These are phyloP conservation scores for Hofmannophila pseudospretella DNA, from an alignment of 2,888 invertebrate genomes.

Conservation along the genomic window DNA sequence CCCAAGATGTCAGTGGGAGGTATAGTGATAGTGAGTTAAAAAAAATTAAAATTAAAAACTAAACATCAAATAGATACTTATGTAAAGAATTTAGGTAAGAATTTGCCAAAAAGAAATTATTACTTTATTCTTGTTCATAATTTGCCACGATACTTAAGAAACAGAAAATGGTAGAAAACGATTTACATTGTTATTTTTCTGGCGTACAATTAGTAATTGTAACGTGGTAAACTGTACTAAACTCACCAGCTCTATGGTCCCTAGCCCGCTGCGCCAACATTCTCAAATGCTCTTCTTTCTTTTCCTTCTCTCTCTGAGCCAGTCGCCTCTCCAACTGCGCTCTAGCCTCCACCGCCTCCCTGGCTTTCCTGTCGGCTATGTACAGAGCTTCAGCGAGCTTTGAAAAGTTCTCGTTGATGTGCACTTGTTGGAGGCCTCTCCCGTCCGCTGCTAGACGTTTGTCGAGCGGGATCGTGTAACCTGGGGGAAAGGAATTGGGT, in stretches of 20 bases:
- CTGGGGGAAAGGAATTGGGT: slow-evolving; percentile 66
- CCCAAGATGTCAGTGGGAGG: too few species aligned
- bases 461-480: slow-evolving; percentile 98
- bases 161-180: too few species aligned
- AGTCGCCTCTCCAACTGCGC: slow-evolving; percentile 97
- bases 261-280: slow-evolving; percentile 96
- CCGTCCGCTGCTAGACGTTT: slow-evolving; percentile 99
- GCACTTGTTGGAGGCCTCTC: slow-evolving; percentile 96
- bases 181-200: too few species aligned
- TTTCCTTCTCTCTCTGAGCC: slow-evolving; percentile 98
- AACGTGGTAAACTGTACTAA: too few species aligned
- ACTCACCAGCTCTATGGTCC: slow-evolving; percentile 94
- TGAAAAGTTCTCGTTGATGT: slow-evolving; percentile 99
- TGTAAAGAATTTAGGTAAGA: too few species aligned
- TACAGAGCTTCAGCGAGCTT: slow-evolving; percentile 98
- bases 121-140: too few species aligned
- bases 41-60: too few species aligned
- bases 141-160: too few species aligned
- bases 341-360: slow-evolving; percentile 97
- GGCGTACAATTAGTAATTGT: too few species aligned
- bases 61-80: too few species aligned
- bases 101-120: too few species aligned
- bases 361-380: slow-evolving; percentile 96
- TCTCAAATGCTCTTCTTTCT: slow-evolving; percentile 96
- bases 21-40: too few species aligned